Base-by-base conservation (phyloP, 1,140 invertebrate genomes). In the Drosophila gunungcola region DNA sequence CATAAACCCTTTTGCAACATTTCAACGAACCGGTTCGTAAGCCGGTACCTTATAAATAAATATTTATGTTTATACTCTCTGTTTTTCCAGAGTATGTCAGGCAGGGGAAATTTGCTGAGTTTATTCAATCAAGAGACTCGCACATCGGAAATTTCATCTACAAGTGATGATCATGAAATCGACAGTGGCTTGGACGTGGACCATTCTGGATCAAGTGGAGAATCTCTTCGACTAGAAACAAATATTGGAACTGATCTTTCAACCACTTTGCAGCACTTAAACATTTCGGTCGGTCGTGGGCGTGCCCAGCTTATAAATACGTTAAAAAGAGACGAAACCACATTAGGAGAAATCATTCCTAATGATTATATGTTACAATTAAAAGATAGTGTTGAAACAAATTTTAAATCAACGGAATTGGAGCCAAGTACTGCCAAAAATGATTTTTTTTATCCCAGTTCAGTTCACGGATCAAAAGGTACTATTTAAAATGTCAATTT, bases 21-120 rank as follows among this genome's bases (percentile, higher is more conserved):
- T 21, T 21, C 1, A 21, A 21, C 16, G 1, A 21, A 21, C 16
- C 16, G 16, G 16, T 21, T 21, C 16, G 16, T 21, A 21, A 21
- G 16, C 16, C 16, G 1, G 16, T 21, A 21, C 16, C 16, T 21
- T 21, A 21, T 21, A 21, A 21, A 21, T 21, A 21, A 21, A 21
- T 32, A 41, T n/a, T 13, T 3, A n/a, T 13, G n/a, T 41, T 13
- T 7, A 13, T 41, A n/a, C 12, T 9, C 16, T 27, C 9, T 21
- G 3, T 67, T 21, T 65, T 73, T 51, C 36, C 36, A 73, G 70
- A 73, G 27, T 9, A 73, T 73, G 70, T 34, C 68, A 10, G 70
- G 70, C 9, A 52, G 70, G 29, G 70, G 70, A 53, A 73, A 73
- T 36, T 27, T 73, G 11, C 38, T 73, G 7, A 52, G 55, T 21